Evolutionary conservation across 2,888 invertebrate species (phyloP), one percentile per base, ranked within the genome.

Genomic region (Willowsia nigromaculata): DNA sequence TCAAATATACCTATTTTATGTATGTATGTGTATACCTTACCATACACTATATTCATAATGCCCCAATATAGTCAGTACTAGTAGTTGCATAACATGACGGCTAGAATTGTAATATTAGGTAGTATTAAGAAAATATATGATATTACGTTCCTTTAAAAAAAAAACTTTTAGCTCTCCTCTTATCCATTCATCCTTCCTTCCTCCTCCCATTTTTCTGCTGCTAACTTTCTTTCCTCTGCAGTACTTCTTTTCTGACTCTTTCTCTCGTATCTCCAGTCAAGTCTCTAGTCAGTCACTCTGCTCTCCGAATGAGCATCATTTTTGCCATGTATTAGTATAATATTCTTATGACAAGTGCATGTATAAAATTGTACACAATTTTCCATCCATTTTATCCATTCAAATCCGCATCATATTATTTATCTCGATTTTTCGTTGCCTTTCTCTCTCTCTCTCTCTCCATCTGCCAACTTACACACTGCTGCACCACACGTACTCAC

Each of bases 341-440:
- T 50, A 53, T 15, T 56, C 56, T 30, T 65, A 33, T 65, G 62
- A 65, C 62, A 65, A 65, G 50, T 50, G 25, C 25, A 76, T 78
- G 37, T 11, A 40, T 56, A 83, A 83, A 83, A 68, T 30, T 47
- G 83, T 71, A 53, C 83, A 40, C 43, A 7, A 83, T 43, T 68
- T 83, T 71, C 83, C 83, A 68, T 68, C 43, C 22, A 68, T 68
- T 68, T 84, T 84, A 85, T 85, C 84, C 74, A 74, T 68, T 53
- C 59, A 74, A 50, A 85, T 74, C 84, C 84, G 56, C 84, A 74
- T 78, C n/a, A n/a, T 74, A 71, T 43, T 71, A 71, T 71, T 85
- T 74, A 74, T 53, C 84, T 84, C 53, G 30, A 71, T 71, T 59
- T 81, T 68, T 25, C 47, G n/a, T n/a, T n/a, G n/a, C 65, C 30